Percentiles rank a stretch among this genome's conserved stretches.
phyloP scores from a whole-genome alignment of 2,113 vertebrate genomes.

The Bubalus kerabau region DNA sequence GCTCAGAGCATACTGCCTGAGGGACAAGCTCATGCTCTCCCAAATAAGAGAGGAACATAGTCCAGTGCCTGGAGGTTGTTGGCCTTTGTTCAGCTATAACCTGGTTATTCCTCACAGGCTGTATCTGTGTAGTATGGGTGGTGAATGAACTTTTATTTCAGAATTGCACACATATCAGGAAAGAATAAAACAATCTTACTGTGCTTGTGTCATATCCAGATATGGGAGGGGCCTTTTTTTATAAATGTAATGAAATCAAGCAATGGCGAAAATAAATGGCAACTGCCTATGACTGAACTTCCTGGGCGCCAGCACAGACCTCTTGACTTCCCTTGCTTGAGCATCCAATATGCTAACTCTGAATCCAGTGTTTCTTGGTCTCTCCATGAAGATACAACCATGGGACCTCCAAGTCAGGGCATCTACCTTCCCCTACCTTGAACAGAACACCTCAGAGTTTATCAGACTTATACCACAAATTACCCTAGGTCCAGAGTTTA shows the following conservation, averaged over 20 bases:
- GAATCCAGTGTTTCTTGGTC: neutral
- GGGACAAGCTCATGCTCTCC: neutral
- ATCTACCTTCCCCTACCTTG: neutral
- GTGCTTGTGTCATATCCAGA: neutral
- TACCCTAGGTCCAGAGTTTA: neutral
- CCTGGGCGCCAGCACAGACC: neutral
- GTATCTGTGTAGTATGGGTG: neutral
- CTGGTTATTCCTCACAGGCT: accelerated
- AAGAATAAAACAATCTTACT: neutral
- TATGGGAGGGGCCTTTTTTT: neutral
- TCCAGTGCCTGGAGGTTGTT: neutral
- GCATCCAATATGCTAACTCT: neutral
- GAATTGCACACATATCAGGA: neutral
- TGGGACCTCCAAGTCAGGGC: too few relatives aligned
- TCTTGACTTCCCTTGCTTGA: neutral
- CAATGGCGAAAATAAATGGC: neutral
- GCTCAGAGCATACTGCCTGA: neutral
- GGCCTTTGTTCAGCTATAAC: neutral
- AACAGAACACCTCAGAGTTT: neutral
- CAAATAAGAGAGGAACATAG: neutral
- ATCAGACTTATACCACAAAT: neutral
- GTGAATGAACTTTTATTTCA: neutral
- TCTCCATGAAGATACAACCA: accelerated
- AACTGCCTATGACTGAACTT: neutral
- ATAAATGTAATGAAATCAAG: neutral